Percentiles rank a stretch among this genome's conserved stretches.
phyloP scores from a whole-genome alignment of 2,888 invertebrate species.

The Chymomyza fuscimana region DNA sequence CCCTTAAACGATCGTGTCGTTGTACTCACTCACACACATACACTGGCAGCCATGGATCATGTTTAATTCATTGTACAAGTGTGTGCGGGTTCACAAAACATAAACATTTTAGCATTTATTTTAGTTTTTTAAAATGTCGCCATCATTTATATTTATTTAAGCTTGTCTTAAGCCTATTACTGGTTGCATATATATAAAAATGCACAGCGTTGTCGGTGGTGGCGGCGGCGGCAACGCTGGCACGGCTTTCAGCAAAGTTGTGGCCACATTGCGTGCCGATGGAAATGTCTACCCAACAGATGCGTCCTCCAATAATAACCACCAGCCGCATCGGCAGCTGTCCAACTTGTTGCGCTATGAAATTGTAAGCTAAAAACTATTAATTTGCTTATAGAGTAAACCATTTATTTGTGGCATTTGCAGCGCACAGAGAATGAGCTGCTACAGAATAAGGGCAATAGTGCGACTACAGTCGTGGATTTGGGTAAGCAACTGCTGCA shows the following conservation, averaged over 20 bases:
- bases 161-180: conserved; percentile 36
- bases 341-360: conserved; percentile 73
- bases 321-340: conserved; percentile 44
- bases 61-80: background rate
- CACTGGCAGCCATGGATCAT: conserved; percentile 25
- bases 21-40: conserved; percentile 20
- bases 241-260: conserved; percentile 66
- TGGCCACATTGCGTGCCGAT: conserved; percentile 76
- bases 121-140: conserved; percentile 13
- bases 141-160: conserved; percentile 34
- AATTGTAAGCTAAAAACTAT: conserved; percentile 63
- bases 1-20: conserved; percentile 13
- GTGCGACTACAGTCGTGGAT: conserved; percentile 82
- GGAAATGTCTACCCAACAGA: conserved; percentile 75
- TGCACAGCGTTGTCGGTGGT: conserved; percentile 59
- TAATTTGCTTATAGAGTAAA: background rate
- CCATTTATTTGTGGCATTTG: conserved; percentile 7
- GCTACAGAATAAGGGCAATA: conserved; percentile 50
- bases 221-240: conserved; percentile 38
- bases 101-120: conserved; percentile 29
- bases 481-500: conserved; percentile 91
- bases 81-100: conserved; percentile 27
- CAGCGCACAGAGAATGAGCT: conserved; percentile 73
- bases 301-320: conserved; percentile 14
- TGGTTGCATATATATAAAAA: conserved; percentile 50